phyloP scores from a whole-genome alignment of 2,113 vertebrate species.

The Phaetusa simplex region DNA sequence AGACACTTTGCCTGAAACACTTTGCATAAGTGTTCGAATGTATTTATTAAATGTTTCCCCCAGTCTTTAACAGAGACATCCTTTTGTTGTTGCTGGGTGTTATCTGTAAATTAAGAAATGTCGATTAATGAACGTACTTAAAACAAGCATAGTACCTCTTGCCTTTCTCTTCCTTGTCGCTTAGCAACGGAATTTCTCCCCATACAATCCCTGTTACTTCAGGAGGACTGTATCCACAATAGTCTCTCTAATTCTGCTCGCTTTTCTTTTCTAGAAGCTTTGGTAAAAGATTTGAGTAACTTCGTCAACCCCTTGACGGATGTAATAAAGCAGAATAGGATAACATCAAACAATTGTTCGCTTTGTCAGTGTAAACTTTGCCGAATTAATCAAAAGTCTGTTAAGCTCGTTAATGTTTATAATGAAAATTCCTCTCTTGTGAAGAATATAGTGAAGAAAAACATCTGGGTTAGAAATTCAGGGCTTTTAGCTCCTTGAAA shows the following conservation, averaged over 20 bases:
- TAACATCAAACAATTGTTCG: not conserved
- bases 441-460: not conserved
- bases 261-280: not conserved
- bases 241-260: not conserved
- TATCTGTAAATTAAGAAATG: conserved; percentile 38
- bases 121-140: conserved; percentile 38
- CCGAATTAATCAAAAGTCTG: not conserved
- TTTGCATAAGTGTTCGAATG: not conserved
- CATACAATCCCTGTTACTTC: not conserved
- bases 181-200: conserved; percentile 49
- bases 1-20: no score
- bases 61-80: not conserved
- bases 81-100: conserved; percentile 12
- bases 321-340: conserved; percentile 2
- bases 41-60: not conserved
- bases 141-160: not conserved
- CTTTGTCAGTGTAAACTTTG: not conserved
- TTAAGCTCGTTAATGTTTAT: not conserved
- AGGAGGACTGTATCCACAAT: not conserved
- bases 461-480: not conserved
- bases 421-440: not conserved
- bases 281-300: not conserved
- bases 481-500: not conserved
- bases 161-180: not conserved
- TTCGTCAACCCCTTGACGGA: conserved; percentile 19